Base-by-base conservation (phyloP, 2,113 vertebrate genomes). In the Maccullochella peelii region DNA sequence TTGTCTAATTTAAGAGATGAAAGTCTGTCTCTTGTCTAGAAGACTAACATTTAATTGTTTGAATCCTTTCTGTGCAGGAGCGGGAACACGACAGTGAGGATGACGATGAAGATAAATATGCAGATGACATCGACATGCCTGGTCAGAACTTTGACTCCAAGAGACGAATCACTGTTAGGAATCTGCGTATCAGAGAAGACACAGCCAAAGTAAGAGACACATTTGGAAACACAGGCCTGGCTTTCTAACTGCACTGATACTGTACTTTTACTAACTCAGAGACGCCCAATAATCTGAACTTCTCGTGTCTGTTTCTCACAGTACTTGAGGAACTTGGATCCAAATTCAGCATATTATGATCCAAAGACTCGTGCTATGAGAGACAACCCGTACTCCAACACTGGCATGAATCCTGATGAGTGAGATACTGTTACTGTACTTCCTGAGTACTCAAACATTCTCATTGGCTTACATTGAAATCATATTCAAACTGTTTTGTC, bases 101-200 rank as follows among this genome's bases (percentile, higher is more conserved):
- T 79, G 98, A 99, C 63, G 98, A 99, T 93, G 98, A 99, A 93
- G 98, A 99, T 86, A 99, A 99, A 90, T 99, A 99, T 0, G 98
- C 98, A 27, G 98, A 99, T 93, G 98, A 99, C 81, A 97, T 99
- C 21, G 98, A 99, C 87, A 99, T 99, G 98, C 98, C 98, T 0
- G 98, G 98, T 63, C 98, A 99, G 94, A 99, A 99, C 95, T 99
- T 99, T 88, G 98, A 99, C 93, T 99, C 98, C 0, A 99, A 99
- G 87, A 96, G 98, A 90, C 95, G 98, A 44, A 99, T 99, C 91
- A 99, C 98, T 14, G 98, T 99, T 80, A 96, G 98, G 67, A 99
- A 99, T 88, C 88, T 99, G 57, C 96, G 98, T 77, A 99, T 99
- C 89, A 95, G 98, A 88, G 98, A 99, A 91, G 98, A 99, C 92